Conservation (phyloP, 2,113 vertebrate species). For the Ctenomys sociabilis region DNA sequence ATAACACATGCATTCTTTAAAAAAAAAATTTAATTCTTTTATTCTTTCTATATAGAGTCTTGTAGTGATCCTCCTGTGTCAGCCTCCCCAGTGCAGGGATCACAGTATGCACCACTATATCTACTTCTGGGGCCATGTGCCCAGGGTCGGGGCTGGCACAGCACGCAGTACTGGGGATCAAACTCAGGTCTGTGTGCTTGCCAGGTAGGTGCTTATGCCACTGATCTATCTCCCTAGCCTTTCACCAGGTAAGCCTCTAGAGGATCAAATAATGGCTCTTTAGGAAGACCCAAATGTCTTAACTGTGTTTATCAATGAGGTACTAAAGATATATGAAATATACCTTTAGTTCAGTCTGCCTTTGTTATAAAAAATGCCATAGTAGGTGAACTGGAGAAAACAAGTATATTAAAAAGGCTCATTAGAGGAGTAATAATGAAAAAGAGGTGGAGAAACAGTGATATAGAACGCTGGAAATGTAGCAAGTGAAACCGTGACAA, state of each 20-base stretch:
- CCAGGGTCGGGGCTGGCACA: too few species aligned
- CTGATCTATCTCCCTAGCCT: too few species aligned
- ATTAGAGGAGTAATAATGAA: background rate
- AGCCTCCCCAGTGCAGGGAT: too few species aligned
- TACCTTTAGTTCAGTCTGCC: background rate
- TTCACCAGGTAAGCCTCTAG: background rate
- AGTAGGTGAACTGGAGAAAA: background rate
- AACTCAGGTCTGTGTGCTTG: too few species aligned
- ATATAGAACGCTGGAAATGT: background rate
- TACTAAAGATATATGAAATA: background rate
- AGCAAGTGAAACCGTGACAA: conserved; percentile 25
- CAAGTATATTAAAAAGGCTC: background rate
- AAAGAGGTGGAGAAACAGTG: background rate
- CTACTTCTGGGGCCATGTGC: too few species aligned
- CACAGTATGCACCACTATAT: too few species aligned
- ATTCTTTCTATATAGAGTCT: too few species aligned
- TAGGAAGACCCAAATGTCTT: background rate
- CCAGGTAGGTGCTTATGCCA: too few species aligned
- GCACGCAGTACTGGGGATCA: too few species aligned
- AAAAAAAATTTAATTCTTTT: too few species aligned
- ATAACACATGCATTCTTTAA: too few species aligned
- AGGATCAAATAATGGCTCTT: background rate
- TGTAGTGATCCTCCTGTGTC: too few species aligned
- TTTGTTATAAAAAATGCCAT: conserved; percentile 14
- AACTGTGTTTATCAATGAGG: background rate